Evolutionary conservation across 1,140 invertebrate species (phyloP).

Genomic region (Drosophila tropicalis): DNA sequence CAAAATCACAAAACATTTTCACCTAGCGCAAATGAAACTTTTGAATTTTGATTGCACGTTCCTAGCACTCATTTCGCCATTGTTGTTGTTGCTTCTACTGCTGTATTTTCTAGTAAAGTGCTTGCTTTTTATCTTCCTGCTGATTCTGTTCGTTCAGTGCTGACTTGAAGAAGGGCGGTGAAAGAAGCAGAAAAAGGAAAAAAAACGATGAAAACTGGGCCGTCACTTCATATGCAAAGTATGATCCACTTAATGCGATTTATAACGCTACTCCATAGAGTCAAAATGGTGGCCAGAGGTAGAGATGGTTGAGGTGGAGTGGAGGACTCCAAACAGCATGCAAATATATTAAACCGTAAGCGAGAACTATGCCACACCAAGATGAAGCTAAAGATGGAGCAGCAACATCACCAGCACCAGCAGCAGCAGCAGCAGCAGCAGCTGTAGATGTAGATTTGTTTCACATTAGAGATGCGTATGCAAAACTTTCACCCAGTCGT

Average conservation of each 20-base stretch:
- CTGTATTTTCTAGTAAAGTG: constrained; percentile 42
- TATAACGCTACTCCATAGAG: constrained; percentile 57
- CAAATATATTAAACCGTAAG: constrained; percentile 64
- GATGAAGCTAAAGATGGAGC: constrained; percentile 17
- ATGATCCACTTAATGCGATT: constrained; percentile 80
- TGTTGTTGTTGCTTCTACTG: constrained; percentile 47
- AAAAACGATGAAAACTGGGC: constrained; percentile 4
- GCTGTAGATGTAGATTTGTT: constrained; percentile 30
- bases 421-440: constrained; percentile 2
- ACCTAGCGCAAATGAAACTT: constrained; percentile 75
- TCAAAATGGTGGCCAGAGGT: background rate
- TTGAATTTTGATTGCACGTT: constrained; percentile 75
- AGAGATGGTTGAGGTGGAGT: background rate
- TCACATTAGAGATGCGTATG: constrained; percentile 12
- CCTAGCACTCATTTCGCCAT: constrained; percentile 20
- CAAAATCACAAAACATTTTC: constrained; percentile 52
- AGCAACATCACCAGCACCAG: background rate
- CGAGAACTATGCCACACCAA: constrained; percentile 43
- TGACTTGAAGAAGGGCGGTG: background rate
- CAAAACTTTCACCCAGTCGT: constrained; percentile 3
- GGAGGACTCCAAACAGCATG: constrained; percentile 29
- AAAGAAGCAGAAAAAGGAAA: background rate
- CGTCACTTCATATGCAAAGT: constrained; percentile 77
- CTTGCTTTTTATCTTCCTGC: constrained; percentile 61
- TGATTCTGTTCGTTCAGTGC: constrained; percentile 14